Base-by-base conservation (phyloP, 1,140 invertebrate genomes). In the Campoletis sonorensis region DNA sequence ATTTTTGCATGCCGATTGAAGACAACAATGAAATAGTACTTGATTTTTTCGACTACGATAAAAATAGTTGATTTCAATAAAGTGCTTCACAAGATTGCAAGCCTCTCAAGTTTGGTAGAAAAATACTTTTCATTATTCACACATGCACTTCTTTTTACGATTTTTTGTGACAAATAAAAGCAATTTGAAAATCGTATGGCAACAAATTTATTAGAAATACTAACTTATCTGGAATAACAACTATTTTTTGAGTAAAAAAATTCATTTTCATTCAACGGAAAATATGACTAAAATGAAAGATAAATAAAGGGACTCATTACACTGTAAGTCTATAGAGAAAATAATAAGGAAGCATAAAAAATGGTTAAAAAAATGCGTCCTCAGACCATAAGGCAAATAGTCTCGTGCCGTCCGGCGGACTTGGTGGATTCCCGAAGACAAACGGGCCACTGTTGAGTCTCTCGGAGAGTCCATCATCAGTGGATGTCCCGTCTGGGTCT, bases 371-470 rank as follows among this genome's bases (percentile, higher is more conserved):
- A 70, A 81, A 37, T 33, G 67, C 70, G 76, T 70, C 76, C 27
- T 27, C 75, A 70, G 77, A 75, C 18, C n/a, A 21, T 54, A n/a
- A 18, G 18, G 51, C 51, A 54, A 51, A 54, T n/a, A 18, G 51
- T 54, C 51, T 81, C 54, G 76, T 83, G 78, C 58, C 45, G 75
- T 79, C 71, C 79, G 61, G 21, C 45, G 79, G 82, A 83, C 64
- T 76, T 70, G 61, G 61, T 54, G 71, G 77, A 81, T 78, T 80
- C 67, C 68, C 51, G 30, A 78, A 83, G 80, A 84, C 83, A 84
- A 84, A 78, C 78, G 61, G 30, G 30, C 51, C 83, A 64, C 80
- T 84, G 83, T 84, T 80, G 61, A 54, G 73, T 40, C 71, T 37
- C 72, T 27, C 3, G 40, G 72, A 64, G 61, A 15, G 71, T 70